Percentiles rank a stretch among this genome's conserved stretches.
phyloP scores from a whole-genome alignment of 2,113 vertebrate species.

The Hymenochirus boettgeri region DNA sequence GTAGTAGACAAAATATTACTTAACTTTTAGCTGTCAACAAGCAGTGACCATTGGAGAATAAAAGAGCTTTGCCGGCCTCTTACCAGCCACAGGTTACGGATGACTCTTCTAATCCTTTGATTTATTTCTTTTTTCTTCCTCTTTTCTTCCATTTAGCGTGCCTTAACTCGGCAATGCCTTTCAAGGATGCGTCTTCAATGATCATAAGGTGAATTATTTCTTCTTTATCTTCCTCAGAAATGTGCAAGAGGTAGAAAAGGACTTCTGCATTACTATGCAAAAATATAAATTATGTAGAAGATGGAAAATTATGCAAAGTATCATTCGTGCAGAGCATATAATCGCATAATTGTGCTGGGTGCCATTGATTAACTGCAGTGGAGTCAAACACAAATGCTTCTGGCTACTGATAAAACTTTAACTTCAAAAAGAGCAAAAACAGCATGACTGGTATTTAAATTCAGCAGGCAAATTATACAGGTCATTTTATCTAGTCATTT shows the following conservation, averaged over 20 bases:
- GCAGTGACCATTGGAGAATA: too few species aligned
- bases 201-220: constrained; percentile 44
- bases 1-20: too few species aligned
- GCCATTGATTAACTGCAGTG: constrained; percentile 41
- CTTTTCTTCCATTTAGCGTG: constrained; percentile 31
- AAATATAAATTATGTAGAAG: constrained; percentile 50
- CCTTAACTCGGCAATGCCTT: constrained; percentile 44
- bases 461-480: constrained; percentile 31
- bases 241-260: constrained; percentile 1
- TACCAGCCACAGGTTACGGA: too few species aligned
- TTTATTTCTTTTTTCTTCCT: constrained; percentile 42
- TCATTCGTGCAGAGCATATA: constrained; percentile 37
- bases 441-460: constrained; percentile 33
- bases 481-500: constrained; percentile 38
- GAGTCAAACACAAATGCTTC: constrained; percentile 41
- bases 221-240: constrained; percentile 35
- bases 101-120: constrained; percentile 6
- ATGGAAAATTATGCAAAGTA: constrained; percentile 51
- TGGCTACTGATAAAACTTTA: constrained; percentile 43
- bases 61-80: too few species aligned
- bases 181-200: constrained; percentile 44
- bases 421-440: constrained; percentile 21
- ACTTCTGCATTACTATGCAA: constrained; percentile 19
- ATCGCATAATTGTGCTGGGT: constrained; percentile 16
- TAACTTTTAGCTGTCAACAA: too few species aligned